Evolutionary conservation across 2,888 invertebrate species (phyloP), one percentile per base, ranked within the genome.

Genomic region (Sthenelais limicola): DNA sequence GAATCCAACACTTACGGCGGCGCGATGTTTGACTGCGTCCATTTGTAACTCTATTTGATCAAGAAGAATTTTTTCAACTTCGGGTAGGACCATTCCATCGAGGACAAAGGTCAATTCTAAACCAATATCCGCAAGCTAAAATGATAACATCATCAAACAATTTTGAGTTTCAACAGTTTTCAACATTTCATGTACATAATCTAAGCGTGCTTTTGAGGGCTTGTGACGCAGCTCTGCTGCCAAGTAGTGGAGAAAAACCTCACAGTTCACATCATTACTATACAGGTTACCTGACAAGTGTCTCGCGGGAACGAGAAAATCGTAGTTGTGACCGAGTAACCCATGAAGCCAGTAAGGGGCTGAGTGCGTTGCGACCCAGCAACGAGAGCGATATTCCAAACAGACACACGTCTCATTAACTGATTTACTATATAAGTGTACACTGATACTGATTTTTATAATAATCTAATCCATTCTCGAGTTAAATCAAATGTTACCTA

Each of bases 51-150:
- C 94, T 79, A 92, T 92, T 58, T 93, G 92, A 81, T 95, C 94
- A 80, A 91, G 91, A 74, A 97, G 89, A 28, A 93, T 92, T 88
- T 92, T 92, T 52, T 91, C 92, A 67, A 96, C 89, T 0, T 95
- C 93, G 15, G 91, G 91, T 76, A 94, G 91, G 74, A 98, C 89
- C 76, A 94, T 91, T 30, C 94, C 94, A 85, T 97, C 95, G 81
- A 98, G 90, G 85, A 95, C 94, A 88, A 96, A 98, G 77, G 94
- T 92, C 73, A 98, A 90, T 89, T 98, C 98, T 81, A 98, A 90
- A 0, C 98, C 98, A 76, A 91, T 89, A 30, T 89, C 89, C 70
- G 89, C 89, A 67, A 92, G 83, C 91, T 91, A 84, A 51, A 82
- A 80, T 43, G 67, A 66, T 62, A 73, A 73, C 54, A 73, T 43